Base-by-base conservation (phyloP, 2,113 vertebrate species). In the Clarias batrachus region DNA sequence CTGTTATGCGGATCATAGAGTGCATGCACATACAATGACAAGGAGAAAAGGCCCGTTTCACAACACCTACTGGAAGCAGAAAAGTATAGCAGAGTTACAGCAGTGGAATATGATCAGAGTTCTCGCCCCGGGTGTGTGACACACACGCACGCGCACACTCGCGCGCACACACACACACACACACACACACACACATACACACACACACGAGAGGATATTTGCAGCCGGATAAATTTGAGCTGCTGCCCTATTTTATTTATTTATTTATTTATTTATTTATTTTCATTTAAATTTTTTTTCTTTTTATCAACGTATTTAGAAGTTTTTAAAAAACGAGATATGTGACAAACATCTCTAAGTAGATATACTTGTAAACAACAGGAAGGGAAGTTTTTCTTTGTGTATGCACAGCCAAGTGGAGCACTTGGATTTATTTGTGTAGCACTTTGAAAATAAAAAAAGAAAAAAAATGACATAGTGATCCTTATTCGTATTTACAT, bases 11-110 rank as follows among this genome's bases (percentile, higher is more conserved):
- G 96, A 96, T 96, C 96, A 97, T 97, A 96, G 78, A 81, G 93
- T 95, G 96, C 97, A 99, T 98, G 97, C 97, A 97, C 96, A 96
- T 96, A 97, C 95, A 96, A 97, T 97, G 97, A 97, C 95, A 95
- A 96, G 96, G 96, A 96, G 96, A 88, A 84, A 96, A 97, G 96
- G 96, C 96, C 74, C 94, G 96, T 94, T 94, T 94, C 96, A 98
- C 97, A 97, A 97, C 96, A 98, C 96, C 96, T 96, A 95, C 87
- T 96, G 95, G 96, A 97, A 98, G 97, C 97, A 96, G 96, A 97
- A 95, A 74, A 92, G 96, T 96, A 97, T 96, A 97, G 97, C 94
- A 95, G 96, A 95, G 95, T 96, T 96, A 96, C 96, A 96, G 96
- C 96, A 91, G 95, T 95, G 96, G 95, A 92, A 86, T 95, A 91